A percentile compares a stretch with the other conserved stretches of the same genome.
Conservation (phyloP, 2,113 vertebrate genomes). For the Dissostichus mawsoni region DNA sequence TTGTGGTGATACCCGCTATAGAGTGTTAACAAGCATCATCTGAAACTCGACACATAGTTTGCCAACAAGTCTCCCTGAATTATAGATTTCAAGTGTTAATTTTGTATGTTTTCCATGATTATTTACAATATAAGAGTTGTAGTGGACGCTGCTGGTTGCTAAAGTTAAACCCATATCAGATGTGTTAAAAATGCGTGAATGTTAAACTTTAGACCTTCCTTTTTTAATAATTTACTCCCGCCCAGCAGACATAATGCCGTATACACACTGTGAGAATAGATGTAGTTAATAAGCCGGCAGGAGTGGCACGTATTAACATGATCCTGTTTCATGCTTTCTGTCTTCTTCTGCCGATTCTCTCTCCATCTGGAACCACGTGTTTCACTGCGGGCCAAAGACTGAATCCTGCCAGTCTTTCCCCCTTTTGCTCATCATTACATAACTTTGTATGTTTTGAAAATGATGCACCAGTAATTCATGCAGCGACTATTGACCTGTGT, state of each 20-base stretch:
- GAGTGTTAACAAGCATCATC: neutral
- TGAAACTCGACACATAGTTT: neutral
- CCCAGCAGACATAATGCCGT: slow-evolving; percentile 12
- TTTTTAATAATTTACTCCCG: neutral
- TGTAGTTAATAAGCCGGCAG: slow-evolving; percentile 40
- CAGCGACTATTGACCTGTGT: neutral
- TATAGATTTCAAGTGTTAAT: neutral
- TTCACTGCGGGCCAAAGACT: slow-evolving; percentile 10
- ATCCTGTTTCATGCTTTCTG: slow-evolving; percentile 55
- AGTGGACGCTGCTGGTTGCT: neutral
- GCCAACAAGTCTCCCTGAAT: neutral
- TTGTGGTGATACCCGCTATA: neutral
- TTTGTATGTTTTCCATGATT: neutral
- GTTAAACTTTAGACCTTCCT: neutral
- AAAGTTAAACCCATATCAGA: neutral
- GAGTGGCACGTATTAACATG: slow-evolving; percentile 31
- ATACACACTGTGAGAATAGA: slow-evolving; percentile 36
- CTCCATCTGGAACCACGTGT: slow-evolving; percentile 29
- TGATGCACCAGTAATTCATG: slow-evolving; percentile 3
- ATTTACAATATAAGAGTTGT: neutral
- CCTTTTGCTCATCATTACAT: neutral
- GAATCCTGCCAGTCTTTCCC: slow-evolving; percentile 30
- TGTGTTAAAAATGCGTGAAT: neutral
- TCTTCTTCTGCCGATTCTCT: slow-evolving; percentile 31
- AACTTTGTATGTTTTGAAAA: slow-evolving; percentile 21